Percentiles rank a stretch among this genome's conserved stretches.
These are phyloP conservation scores for Eupeodes latifasciatus DNA, from an alignment of 2,888 invertebrate species.

Conservation along the genomic window DNA sequence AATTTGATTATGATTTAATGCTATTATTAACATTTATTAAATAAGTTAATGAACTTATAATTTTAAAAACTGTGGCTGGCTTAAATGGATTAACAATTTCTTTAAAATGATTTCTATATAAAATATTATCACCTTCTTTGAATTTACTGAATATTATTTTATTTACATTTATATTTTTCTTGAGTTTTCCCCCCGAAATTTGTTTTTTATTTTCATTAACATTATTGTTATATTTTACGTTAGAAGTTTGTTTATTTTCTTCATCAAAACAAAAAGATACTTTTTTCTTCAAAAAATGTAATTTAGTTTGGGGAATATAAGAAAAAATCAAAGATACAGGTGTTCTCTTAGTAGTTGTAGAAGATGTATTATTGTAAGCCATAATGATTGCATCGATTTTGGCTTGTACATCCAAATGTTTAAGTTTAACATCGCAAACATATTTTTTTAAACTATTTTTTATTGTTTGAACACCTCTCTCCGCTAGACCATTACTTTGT, in stretches of 20 bases:
- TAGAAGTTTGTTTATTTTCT: constrained; percentile 27
- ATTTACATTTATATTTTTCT: constrained; percentile 11
- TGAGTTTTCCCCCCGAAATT: constrained; percentile 20
- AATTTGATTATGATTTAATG: constrained; percentile 39
- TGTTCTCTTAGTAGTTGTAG: constrained; percentile 30
- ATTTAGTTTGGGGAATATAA: neutral
- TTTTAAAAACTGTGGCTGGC: constrained; percentile 14
- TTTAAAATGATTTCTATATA: constrained; percentile 27
- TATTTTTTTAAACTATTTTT: constrained; percentile 74
- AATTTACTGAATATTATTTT: neutral
- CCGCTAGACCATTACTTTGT: constrained; percentile 76
- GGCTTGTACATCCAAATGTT: constrained; percentile 31
- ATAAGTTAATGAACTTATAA: constrained; percentile 35
- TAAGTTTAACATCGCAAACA: constrained; percentile 42
- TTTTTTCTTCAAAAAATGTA: no score
- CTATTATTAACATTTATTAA: constrained; percentile 57
- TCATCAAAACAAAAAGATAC: no score
- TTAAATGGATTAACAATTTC: constrained; percentile 32
- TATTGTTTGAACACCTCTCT: constrained; percentile 73
- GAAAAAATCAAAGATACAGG: constrained; percentile 34
- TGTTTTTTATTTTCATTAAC: constrained; percentile 22
- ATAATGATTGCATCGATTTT: constrained; percentile 32
- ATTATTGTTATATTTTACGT: constrained; percentile 13
- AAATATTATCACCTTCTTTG: no score
- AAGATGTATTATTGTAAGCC: constrained; percentile 28